Conservation (phyloP, 2,113 vertebrate genomes). For the Pollimyrus isidori region DNA sequence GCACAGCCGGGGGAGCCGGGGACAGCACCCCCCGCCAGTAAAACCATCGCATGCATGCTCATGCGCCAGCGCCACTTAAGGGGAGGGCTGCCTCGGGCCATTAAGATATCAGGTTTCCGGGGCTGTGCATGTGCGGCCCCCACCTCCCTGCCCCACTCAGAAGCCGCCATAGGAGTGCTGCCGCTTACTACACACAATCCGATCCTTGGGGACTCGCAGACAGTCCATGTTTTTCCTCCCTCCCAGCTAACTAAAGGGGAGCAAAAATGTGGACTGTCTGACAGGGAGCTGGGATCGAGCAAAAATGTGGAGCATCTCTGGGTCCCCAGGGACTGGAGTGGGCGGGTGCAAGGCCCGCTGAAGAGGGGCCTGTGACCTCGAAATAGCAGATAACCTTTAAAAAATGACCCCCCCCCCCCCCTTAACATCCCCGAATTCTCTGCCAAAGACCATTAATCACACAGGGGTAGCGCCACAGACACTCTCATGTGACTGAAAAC, state of each 20-base stretch:
- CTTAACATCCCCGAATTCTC: conserved; percentile 6
- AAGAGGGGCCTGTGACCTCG: conserved; percentile 13
- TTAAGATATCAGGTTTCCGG: conserved; percentile 41
- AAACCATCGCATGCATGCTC: conserved; percentile 60
- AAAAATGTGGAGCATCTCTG: neutral
- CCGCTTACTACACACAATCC: neutral
- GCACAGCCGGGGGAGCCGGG: conserved; percentile 67
- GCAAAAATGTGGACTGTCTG: neutral
- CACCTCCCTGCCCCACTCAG: neutral
- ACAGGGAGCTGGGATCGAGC: neutral
- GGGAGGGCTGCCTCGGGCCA: conserved; percentile 54
- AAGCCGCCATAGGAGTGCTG: neutral
- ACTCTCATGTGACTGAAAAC: conserved; percentile 19
- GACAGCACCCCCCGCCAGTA: conserved; percentile 62
- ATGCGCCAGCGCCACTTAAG: conserved; percentile 53
- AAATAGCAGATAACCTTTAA: conserved; percentile 24
- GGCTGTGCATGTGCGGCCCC: neutral
- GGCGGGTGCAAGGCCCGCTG: neutral
- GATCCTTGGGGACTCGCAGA: neutral
- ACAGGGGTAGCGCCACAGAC: neutral
- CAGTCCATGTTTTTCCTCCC: neutral
- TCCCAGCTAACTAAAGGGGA: neutral
- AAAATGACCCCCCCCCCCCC: conserved; percentile 12
- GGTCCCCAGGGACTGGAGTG: neutral
- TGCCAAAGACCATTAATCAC: conserved; percentile 28